A percentile compares a stretch with the other conserved stretches of the same genome.
Evolutionary conservation across 1,140 invertebrate genomes (phyloP).

Genomic region (Papilio polyxenes): DNA sequence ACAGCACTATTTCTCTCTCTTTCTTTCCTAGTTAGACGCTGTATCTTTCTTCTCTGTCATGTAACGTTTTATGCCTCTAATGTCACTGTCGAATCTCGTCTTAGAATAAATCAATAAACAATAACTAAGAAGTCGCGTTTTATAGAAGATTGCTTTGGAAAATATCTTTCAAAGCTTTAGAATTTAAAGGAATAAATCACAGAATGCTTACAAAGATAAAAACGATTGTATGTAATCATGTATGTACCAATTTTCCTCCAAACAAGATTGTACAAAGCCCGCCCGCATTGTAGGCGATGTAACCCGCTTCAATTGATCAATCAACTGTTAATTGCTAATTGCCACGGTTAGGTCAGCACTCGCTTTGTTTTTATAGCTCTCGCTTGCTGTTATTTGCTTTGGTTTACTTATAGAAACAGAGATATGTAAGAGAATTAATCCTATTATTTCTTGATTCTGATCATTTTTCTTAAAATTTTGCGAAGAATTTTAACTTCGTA

Average conservation of each 20-base stretch:
- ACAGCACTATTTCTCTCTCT: no score
- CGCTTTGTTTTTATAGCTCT: slow-evolving; percentile 18
- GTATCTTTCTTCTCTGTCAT: no score
- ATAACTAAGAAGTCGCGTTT: no score
- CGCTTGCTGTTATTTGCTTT: slow-evolving; percentile 6
- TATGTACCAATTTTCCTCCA: slow-evolving; percentile 7
- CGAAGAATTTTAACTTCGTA: background rate
- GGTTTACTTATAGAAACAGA: slow-evolving; percentile 12
- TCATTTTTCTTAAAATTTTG: no score
- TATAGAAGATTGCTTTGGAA: no score
- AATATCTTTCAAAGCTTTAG: background rate
- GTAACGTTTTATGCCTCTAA: no score
- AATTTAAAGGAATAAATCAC: background rate
- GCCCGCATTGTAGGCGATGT: slow-evolving; percentile 15
- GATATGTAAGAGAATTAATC: background rate
- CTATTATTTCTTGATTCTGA: background rate
- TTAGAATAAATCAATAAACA: no score
- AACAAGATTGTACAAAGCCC: slow-evolving; percentile 21
- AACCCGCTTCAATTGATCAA: slow-evolving; percentile 25
- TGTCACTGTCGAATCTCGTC: no score
- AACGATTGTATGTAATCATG: background rate
- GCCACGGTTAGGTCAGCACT: slow-evolving; percentile 17
- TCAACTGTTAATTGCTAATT: slow-evolving; percentile 23
- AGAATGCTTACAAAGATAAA: background rate
- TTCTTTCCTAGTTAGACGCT: no score